A percentile compares a stretch with the other conserved stretches of the same genome.
phyloP scores from a whole-genome alignment of 1,140 invertebrate genomes.

The Drosophila ficusphila region DNA sequence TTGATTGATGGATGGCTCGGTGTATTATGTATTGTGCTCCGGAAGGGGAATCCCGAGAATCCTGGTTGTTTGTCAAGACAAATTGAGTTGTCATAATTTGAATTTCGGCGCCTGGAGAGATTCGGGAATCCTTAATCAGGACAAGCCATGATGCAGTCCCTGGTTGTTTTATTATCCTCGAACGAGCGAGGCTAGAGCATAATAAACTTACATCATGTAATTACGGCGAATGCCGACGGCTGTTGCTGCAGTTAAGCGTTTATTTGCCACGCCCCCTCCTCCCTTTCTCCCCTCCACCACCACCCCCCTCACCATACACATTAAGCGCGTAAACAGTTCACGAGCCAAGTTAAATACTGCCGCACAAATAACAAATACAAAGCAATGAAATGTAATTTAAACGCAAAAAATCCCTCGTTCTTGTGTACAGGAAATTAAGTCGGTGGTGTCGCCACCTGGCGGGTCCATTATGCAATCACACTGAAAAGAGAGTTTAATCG shows the following conservation, averaged over 20 bases:
- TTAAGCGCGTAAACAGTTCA: constrained; percentile 58
- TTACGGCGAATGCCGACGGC: constrained; percentile 21
- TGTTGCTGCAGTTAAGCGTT: constrained; percentile 52
- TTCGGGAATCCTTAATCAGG: constrained; percentile 15
- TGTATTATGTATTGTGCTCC: background rate
- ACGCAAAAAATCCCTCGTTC: constrained; percentile 18
- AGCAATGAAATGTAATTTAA: constrained; percentile 69
- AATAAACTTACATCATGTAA: constrained; percentile 46
- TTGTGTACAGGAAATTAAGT: constrained; percentile 29
- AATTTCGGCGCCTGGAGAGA: constrained; percentile 15
- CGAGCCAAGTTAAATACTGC: constrained; percentile 76
- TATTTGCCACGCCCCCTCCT: constrained; percentile 31
- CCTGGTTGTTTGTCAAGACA: constrained; percentile 54
- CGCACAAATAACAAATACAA: constrained; percentile 65
- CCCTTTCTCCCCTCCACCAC: background rate
- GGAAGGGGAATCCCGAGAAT: constrained; percentile 2
- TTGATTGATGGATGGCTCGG: constrained; percentile 63
- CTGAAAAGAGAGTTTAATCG: background rate
- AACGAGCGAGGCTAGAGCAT: constrained; percentile 6
- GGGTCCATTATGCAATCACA: constrained; percentile 22
- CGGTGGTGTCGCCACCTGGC: constrained; percentile 34
- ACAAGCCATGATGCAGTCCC: constrained; percentile 8
- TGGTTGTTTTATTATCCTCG: constrained; percentile 2
- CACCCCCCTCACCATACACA: constrained; percentile 8
- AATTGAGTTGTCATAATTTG: constrained; percentile 75